Evolutionary conservation across 2,888 invertebrate genomes (phyloP).

Genomic region (Xestia sexstrigata): DNA sequence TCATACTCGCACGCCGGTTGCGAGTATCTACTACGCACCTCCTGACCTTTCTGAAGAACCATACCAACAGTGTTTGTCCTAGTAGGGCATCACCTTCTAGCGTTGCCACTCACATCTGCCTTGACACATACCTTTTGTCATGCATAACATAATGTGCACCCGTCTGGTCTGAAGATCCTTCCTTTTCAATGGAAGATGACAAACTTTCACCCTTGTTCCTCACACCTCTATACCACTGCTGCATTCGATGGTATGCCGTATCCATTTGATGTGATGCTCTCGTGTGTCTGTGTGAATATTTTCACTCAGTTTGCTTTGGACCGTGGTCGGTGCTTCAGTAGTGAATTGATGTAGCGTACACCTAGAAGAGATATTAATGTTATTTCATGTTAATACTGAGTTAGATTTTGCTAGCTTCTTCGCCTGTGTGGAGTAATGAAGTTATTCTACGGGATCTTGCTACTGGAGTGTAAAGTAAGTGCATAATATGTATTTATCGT

Average conservation of each 20-base stretch:
- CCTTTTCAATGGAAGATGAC: not conserved
- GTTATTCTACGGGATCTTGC: not conserved
- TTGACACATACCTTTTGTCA: too few species aligned
- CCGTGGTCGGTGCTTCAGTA: slow-evolving; percentile 31
- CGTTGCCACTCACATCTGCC: too few species aligned
- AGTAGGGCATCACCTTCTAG: too few species aligned
- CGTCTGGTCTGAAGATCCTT: too few species aligned
- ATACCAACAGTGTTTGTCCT: too few species aligned
- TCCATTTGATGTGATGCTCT: slow-evolving; percentile 16
- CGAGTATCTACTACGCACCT: too few species aligned
- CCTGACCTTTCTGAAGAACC: too few species aligned
- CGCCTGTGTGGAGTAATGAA: not conserved
- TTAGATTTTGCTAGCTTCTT: not conserved
- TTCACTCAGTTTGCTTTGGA: slow-evolving; percentile 76
- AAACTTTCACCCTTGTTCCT: not conserved
- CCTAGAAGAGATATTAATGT: slow-evolving; percentile 37
- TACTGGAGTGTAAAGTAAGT: not conserved
- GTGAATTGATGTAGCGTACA: slow-evolving; percentile 21
- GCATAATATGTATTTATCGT: too few species aligned
- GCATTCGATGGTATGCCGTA: slow-evolving; percentile 8
- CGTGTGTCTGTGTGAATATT: slow-evolving; percentile 70
- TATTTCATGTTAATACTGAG: not conserved
- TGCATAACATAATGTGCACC: too few species aligned
- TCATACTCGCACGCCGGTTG: too few species aligned
- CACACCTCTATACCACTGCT: not conserved